A percentile compares a stretch with the other conserved stretches of the same genome.
Conservation (phyloP, 2,888 invertebrate species). For the Poecilobothrus nobilitatus region DNA sequence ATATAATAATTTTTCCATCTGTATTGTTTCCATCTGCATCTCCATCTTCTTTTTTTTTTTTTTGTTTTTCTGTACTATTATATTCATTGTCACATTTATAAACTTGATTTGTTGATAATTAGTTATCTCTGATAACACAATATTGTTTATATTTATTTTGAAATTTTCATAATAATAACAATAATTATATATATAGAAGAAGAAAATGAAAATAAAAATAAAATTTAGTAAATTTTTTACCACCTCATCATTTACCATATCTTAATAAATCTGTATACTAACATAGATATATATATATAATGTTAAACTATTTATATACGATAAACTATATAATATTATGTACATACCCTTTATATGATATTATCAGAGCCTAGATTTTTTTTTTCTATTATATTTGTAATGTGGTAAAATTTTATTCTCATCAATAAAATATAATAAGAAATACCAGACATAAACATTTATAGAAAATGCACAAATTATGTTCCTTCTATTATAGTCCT, state of each 20-base stretch:
- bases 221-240: not conserved
- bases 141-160: not conserved
- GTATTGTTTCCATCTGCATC: too few species aligned
- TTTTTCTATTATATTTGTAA: not conserved
- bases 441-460: not conserved
- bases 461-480: not conserved
- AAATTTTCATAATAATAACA: too few species aligned
- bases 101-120: slow-evolving; percentile 3
- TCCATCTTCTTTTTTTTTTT: too few species aligned
- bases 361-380: not conserved
- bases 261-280: too few species aligned
- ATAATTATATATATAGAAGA: too few species aligned
- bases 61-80: too few species aligned
- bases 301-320: not conserved
- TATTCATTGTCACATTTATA: too few species aligned
- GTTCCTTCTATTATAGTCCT: too few species aligned
- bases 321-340: not conserved
- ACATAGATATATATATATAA: too few species aligned
- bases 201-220: too few species aligned
- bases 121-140: not conserved
- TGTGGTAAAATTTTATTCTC: not conserved
- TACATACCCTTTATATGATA: not conserved
- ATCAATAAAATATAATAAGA: not conserved
- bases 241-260: not conserved
- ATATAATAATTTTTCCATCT: too few species aligned